phyloP scores from a whole-genome alignment of 2,888 invertebrate species.

The Sclerodermus sp. region DNA sequence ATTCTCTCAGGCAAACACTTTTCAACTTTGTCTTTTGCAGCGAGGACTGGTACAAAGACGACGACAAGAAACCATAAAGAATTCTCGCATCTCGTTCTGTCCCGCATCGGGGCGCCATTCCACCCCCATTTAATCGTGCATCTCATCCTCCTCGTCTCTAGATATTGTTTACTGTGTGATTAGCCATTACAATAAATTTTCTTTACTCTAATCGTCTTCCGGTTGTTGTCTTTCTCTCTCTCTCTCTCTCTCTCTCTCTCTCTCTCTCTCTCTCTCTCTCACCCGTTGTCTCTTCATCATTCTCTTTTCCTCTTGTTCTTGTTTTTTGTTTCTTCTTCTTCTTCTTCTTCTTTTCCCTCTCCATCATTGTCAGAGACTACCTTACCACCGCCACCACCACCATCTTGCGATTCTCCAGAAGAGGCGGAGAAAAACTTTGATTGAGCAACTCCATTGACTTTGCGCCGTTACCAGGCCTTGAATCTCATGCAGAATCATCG shows the following conservation, averaged over 20 bases:
- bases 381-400: background rate
- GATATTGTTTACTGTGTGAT: conserved; percentile 20
- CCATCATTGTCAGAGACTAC: background rate
- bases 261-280: too few species aligned
- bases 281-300: too few species aligned
- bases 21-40: conserved; percentile 53
- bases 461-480: conserved; percentile 10
- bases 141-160: conserved; percentile 28
- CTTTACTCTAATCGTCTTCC: conserved; percentile 30
- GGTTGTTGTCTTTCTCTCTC: too few species aligned
- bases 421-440: background rate
- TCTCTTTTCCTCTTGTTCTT: too few species aligned
- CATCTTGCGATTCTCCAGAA: too few species aligned
- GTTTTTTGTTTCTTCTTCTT: too few species aligned
- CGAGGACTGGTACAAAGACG: conserved; percentile 91
- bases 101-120: conserved; percentile 54
- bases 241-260: too few species aligned
- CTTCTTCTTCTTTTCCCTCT: too few species aligned
- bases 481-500: conserved; percentile 12
- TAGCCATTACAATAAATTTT: conserved; percentile 33
- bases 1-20: too few species aligned
- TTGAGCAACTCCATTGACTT: background rate
- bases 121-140: conserved; percentile 18
- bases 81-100: conserved; percentile 39
- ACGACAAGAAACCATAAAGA: conserved; percentile 59